phyloP scores from a whole-genome alignment of 2,113 vertebrate genomes.

The Recurvirostra avosetta region DNA sequence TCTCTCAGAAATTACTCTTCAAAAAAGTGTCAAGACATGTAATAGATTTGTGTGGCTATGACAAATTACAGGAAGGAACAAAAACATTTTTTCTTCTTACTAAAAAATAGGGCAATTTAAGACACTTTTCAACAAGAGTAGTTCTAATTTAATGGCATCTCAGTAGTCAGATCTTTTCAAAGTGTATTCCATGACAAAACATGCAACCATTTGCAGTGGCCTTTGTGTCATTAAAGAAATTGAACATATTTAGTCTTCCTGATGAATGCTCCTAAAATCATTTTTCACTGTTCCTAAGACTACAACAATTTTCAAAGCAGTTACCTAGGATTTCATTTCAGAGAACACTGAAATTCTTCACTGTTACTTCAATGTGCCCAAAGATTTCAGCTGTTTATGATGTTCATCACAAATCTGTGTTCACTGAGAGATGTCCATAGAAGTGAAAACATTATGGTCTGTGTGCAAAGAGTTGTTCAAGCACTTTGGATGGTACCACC shows the following conservation, averaged over 20 bases:
- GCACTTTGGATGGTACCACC: not conserved
- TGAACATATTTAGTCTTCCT: not conserved
- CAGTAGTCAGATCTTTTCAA: constrained; percentile 8
- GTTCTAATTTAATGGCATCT: constrained; percentile 19
- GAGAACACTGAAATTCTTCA: not conserved
- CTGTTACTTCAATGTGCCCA: not conserved
- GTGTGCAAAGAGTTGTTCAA: not conserved
- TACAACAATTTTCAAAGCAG: not conserved
- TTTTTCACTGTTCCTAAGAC: not conserved
- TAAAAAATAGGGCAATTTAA: constrained; percentile 17
- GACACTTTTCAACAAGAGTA: not conserved
- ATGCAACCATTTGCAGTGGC: not conserved
- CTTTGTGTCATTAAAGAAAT: constrained; percentile 7
- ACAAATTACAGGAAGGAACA: constrained; percentile 50
- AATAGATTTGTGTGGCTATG: constrained; percentile 42
- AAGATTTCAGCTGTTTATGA: not conserved
- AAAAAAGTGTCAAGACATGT: constrained; percentile 28
- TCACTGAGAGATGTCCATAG: not conserved
- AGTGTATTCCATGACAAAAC: not conserved
- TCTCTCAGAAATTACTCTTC: constrained; percentile 46
- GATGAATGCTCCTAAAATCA: not conserved
- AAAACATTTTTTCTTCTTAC: constrained; percentile 20
- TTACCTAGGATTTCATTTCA: not conserved
- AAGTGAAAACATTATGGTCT: not conserved
- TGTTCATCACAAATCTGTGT: not conserved